Percentiles rank a stretch among this genome's conserved stretches.
Evolutionary conservation across 2,888 invertebrate genomes (phyloP).

Genomic region (Clepsis dumicolana): DNA sequence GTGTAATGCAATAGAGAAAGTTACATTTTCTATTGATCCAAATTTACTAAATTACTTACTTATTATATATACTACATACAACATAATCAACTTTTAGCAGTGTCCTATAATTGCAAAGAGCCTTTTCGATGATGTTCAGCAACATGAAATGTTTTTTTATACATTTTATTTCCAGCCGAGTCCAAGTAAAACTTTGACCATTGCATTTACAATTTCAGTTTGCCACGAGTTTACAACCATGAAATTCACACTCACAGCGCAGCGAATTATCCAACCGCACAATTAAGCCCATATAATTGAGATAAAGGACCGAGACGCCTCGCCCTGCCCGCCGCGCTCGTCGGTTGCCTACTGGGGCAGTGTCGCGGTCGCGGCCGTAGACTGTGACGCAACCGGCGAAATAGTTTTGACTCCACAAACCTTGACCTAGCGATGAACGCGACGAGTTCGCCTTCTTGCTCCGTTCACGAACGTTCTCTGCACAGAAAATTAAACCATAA

Average conservation of each 20-base stretch:
- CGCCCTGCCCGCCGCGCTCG: constrained; percentile 47
- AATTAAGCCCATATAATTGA: background rate
- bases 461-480: constrained; percentile 69
- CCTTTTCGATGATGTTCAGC: background rate
- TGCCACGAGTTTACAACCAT: background rate
- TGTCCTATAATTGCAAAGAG: too few species aligned
- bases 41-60: background rate
- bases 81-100: too few species aligned
- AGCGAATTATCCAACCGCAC: background rate
- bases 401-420: constrained; percentile 53
- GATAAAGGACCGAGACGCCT: background rate
- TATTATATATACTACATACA: too few species aligned
- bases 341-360: background rate
- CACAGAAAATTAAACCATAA: constrained; percentile 40
- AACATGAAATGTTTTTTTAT: background rate
- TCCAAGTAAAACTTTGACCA: too few species aligned
- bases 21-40: background rate
- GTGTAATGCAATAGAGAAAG: background rate
- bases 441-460: constrained; percentile 57
- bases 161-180: background rate
- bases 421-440: constrained; percentile 65
- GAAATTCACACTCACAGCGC: background rate
- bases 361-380: constrained; percentile 9
- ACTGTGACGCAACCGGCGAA: constrained; percentile 44
- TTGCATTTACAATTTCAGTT: background rate